These are phyloP conservation scores for Idaea aversata DNA, from an alignment of 2,888 invertebrate genomes.

Conservation along the genomic window DNA sequence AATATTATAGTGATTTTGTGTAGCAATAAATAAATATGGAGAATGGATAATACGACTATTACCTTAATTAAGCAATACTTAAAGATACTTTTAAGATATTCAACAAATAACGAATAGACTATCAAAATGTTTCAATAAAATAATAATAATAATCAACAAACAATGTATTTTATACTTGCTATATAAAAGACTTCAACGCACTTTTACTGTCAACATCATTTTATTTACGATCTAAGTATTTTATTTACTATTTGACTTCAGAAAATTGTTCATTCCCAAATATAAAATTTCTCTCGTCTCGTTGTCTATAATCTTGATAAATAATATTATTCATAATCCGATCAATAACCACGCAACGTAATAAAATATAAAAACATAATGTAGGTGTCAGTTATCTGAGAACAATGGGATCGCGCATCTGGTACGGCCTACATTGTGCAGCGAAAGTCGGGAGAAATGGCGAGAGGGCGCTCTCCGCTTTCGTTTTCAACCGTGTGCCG, in stretches of 20 bases:
- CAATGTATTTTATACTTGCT: not conserved
- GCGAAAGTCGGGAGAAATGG: constrained; percentile 80
- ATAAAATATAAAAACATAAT: not conserved
- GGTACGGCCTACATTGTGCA: constrained; percentile 72
- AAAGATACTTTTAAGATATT: too few species aligned
- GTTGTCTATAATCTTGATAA: not conserved
- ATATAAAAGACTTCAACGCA: constrained; percentile 14
- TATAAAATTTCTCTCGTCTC: not conserved
- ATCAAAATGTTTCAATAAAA: too few species aligned
- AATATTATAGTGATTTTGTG: too few species aligned
- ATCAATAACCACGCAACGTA: constrained; percentile 18
- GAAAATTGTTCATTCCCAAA: not conserved
- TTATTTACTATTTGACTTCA: not conserved
- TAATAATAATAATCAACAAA: not conserved
- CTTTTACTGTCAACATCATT: not conserved
- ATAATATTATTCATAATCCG: not conserved
- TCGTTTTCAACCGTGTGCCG: constrained; percentile 75
- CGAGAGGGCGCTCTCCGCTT: constrained; percentile 79
- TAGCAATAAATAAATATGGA: too few species aligned
- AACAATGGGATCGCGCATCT: constrained; percentile 73
- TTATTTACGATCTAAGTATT: not conserved
- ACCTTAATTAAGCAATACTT: too few species aligned
- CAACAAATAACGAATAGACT: too few species aligned
- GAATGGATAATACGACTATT: too few species aligned
- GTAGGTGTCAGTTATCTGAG: constrained; percentile 20